A percentile compares a stretch with the other conserved stretches of the same genome.
phyloP scores from a whole-genome alignment of 2,113 vertebrate genomes.

The Anas platyrhynchos region DNA sequence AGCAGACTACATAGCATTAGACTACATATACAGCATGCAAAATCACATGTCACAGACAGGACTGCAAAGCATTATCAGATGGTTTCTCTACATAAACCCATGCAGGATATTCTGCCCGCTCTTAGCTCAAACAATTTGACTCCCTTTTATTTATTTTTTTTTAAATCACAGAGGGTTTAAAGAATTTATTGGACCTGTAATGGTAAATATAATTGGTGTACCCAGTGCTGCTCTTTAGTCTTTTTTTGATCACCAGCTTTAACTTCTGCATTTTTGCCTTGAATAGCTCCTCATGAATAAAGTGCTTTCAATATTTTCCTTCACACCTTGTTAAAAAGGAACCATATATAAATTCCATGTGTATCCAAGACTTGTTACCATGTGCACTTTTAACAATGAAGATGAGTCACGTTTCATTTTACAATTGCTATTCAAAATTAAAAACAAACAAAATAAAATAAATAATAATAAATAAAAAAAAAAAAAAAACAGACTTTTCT shows the following conservation, averaged over 20 bases:
- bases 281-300: background rate
- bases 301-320: background rate
- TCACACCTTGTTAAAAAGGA: background rate
- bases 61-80: background rate
- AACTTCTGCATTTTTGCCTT: background rate
- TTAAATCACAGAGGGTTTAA: too few relatives aligned
- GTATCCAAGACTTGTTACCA: background rate
- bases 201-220: background rate
- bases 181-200: background rate
- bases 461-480: background rate
- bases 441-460: background rate
- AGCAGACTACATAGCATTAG: background rate
- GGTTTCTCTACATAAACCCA: background rate
- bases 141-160: too few relatives aligned
- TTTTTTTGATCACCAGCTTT: background rate
- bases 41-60: background rate
- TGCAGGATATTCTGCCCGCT: background rate
- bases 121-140: background rate
- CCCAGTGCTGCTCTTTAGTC: background rate
- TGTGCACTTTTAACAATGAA: background rate
- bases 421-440: background rate
- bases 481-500: background rate
- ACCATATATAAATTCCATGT: background rate
- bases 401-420: background rate
- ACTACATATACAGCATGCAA: too few relatives aligned